Conservation (phyloP, 2,113 vertebrate genomes). For the Hippocampus comes region DNA sequence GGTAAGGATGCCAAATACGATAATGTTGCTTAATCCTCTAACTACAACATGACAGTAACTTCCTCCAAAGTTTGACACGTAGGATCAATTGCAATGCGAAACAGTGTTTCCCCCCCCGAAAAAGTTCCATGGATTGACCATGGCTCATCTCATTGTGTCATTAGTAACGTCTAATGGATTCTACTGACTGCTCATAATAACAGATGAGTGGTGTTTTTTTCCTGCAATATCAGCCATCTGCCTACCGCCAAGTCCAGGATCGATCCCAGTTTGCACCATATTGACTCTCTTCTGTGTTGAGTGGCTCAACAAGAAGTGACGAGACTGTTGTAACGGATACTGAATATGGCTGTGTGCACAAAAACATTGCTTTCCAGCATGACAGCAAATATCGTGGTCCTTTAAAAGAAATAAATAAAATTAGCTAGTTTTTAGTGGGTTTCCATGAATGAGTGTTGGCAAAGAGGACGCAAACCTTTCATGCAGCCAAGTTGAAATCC, state of each 20-base stretch:
- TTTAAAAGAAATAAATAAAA: slow-evolving; percentile 28
- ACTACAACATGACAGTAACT: neutral
- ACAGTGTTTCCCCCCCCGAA: neutral
- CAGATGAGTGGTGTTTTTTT: slow-evolving; percentile 14
- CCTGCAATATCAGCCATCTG: slow-evolving; percentile 25
- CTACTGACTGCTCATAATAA: neutral
- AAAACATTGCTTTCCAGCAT: slow-evolving; percentile 18
- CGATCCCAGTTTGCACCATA: slow-evolving; percentile 40
- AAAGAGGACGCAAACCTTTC: slow-evolving; percentile 17
- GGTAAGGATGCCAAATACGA: no score
- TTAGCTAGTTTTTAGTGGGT: slow-evolving; percentile 34
- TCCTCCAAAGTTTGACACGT: neutral
- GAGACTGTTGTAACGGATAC: slow-evolving; percentile 34
- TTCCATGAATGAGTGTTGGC: slow-evolving; percentile 24
- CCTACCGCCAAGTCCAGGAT: slow-evolving; percentile 23
- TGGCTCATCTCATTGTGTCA: neutral
- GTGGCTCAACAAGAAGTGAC: slow-evolving; percentile 35
- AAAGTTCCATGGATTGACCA: neutral
- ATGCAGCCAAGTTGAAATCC: slow-evolving; percentile 13
- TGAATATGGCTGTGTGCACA: slow-evolving; percentile 23
- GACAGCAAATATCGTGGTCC: slow-evolving; percentile 16
- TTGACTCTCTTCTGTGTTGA: slow-evolving; percentile 40
- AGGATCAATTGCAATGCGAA: neutral
- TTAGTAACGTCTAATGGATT: neutral
- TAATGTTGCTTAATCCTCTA: no score